A percentile compares a stretch with the other conserved stretches of the same genome.
phyloP scores from a whole-genome alignment of 2,797 vertebrate species.

The Chaetophractus vellerosus region DNA sequence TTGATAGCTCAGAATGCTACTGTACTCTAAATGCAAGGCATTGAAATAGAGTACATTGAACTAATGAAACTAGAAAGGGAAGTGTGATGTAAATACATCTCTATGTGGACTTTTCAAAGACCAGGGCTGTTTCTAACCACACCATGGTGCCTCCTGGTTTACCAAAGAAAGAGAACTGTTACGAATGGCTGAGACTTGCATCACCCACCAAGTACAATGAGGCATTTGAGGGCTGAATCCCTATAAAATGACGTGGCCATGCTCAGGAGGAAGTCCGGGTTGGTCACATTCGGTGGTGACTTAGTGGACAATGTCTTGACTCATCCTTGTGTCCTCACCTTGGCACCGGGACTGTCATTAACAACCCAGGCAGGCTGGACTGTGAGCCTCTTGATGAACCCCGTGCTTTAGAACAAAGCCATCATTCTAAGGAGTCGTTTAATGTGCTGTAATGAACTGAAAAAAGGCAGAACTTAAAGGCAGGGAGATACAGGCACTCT shows the following conservation, averaged over 20 bases:
- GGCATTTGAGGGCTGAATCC: not conserved
- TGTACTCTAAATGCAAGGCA: not conserved
- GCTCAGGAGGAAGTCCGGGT: conserved; percentile 22
- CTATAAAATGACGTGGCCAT: not conserved
- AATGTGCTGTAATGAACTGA: conserved; percentile 90
- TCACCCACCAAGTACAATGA: not conserved
- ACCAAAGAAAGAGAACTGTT: not conserved
- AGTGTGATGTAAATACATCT: not conserved
- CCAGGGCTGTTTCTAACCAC: not conserved
- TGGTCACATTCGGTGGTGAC: not conserved
- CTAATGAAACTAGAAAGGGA: conserved; percentile 16
- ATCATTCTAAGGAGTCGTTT: conserved; percentile 91
- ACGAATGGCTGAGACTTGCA: not conserved
- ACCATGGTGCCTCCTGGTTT: not conserved
- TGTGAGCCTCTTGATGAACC: conserved; percentile 88
- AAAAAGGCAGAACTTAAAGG: conserved; percentile 90
- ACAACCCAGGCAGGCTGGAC: conserved; percentile 75
- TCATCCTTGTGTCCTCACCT: conserved; percentile 87
- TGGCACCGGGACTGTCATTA: conserved; percentile 79
- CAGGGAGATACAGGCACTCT: conserved; percentile 91
- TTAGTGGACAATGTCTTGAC: conserved; percentile 66
- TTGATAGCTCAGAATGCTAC: not conserved
- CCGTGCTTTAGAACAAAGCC: conserved; percentile 92
- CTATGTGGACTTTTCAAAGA: not conserved
- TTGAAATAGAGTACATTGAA: not conserved